phyloP scores from a whole-genome alignment of 1,140 invertebrate genomes.

The Meloidogyne exigua region DNA sequence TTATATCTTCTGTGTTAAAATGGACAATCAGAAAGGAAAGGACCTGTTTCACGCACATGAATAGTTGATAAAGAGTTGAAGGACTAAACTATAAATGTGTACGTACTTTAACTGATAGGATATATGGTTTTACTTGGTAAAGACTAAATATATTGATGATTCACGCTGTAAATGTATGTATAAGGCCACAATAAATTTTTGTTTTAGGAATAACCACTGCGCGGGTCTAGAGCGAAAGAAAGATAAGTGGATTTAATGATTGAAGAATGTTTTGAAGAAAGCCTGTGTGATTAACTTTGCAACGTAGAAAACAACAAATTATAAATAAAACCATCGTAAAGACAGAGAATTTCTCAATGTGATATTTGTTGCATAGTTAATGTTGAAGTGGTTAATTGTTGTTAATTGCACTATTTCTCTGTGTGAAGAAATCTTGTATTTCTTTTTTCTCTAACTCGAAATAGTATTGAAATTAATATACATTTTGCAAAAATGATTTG shows the following conservation, averaged over 20 bases:
- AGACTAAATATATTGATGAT: no score
- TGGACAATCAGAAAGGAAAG: not conserved
- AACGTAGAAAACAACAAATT: not conserved
- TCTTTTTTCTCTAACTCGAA: no score
- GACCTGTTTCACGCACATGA: not conserved
- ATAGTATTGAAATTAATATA: no score
- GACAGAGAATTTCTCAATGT: not conserved
- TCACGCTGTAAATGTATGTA: not conserved
- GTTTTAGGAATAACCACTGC: not conserved
- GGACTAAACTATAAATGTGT: not conserved
- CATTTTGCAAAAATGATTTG: no score
- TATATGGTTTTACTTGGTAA: no score
- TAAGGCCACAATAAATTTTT: not conserved
- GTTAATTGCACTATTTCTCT: no score
- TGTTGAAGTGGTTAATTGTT: not conserved
- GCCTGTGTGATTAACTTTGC: not conserved
- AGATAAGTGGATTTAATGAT: not conserved
- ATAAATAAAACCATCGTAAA: no score
- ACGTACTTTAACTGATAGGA: no score
- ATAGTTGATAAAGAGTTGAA: no score
- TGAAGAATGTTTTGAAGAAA: not conserved
- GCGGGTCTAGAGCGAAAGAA: not conserved
- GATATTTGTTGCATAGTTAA: not conserved
- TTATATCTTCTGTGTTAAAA: no score
- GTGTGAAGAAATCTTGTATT: no score